A percentile compares a stretch with the other conserved stretches of the same genome.
Conservation (phyloP, 2,797 vertebrate species). For the Peromyscus attwateri region DNA sequence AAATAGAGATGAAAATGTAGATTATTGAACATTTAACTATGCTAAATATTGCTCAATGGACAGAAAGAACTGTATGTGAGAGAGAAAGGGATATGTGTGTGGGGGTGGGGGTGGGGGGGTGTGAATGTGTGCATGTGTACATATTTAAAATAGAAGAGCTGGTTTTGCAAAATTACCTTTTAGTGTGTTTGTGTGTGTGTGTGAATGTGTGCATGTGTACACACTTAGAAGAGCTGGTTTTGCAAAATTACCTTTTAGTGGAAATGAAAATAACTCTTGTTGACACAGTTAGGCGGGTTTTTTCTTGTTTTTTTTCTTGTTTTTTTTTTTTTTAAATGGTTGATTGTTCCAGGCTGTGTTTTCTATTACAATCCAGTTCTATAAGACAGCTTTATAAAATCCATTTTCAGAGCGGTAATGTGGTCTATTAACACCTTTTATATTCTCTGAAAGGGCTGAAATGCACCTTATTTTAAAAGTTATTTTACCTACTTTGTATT, state of each 20-base stretch:
- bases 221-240: slow-evolving; percentile 10
- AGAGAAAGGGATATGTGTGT: background rate
- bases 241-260: background rate
- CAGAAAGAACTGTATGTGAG: background rate
- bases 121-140: background rate
- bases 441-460: background rate
- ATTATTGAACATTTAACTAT: background rate
- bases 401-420: background rate
- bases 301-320: background rate
- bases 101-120: background rate
- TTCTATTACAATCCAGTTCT: background rate
- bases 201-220: background rate
- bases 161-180: slow-evolving; percentile 6
- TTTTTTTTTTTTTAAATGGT: background rate
- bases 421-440: background rate
- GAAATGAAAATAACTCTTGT: slow-evolving; percentile 1
- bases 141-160: slow-evolving; percentile 8
- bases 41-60: background rate
- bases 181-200: background rate
- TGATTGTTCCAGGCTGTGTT: background rate
- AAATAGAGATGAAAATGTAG: slow-evolving; percentile 18
- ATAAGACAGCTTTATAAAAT: background rate
- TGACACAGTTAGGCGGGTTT: background rate
- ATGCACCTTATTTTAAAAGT: background rate
- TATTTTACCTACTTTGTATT: slow-evolving; percentile 30